These are phyloP conservation scores for Coregonus ussuriensis DNA, from an alignment of 2,797 vertebrate species.

Conservation along the genomic window DNA sequence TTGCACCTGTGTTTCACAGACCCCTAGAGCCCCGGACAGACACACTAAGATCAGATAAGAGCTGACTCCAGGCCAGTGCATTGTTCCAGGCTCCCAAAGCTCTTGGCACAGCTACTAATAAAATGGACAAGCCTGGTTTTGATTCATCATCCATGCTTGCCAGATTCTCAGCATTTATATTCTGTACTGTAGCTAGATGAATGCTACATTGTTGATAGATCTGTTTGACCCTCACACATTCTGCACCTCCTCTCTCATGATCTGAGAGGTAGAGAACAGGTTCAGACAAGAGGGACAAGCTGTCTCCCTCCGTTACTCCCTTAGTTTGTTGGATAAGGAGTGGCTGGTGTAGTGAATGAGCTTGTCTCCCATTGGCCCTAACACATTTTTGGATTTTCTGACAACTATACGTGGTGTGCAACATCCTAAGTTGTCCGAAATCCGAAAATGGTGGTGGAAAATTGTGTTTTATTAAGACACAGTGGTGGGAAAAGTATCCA, in stretches of 20 bases:
- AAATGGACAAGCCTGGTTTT: background rate
- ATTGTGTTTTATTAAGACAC: no score
- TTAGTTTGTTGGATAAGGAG: background rate
- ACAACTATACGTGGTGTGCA: no score
- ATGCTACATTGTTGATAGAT: no score
- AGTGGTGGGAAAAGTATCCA: no score
- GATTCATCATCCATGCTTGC: background rate
- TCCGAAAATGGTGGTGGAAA: no score
- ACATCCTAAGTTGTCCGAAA: no score
- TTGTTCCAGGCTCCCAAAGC: conserved; percentile 24
- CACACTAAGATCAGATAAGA: conserved; percentile 4
- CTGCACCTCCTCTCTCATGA: background rate
- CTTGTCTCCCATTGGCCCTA: background rate
- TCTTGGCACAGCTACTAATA: conserved; percentile 16
- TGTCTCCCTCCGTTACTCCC: background rate
- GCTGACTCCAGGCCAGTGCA: conserved; percentile 8
- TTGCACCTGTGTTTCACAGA: background rate
- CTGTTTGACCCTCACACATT: no score
- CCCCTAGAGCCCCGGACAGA: background rate
- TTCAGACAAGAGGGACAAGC: background rate
- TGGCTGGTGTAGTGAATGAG: background rate
- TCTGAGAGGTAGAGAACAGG: background rate
- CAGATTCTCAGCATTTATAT: background rate
- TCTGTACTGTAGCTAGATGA: no score
- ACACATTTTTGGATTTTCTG: background rate